Evolutionary conservation across 2,113 vertebrate species (phyloP), one percentile per base, ranked within the genome.

Genomic region (Pao palembangensis): DNA sequence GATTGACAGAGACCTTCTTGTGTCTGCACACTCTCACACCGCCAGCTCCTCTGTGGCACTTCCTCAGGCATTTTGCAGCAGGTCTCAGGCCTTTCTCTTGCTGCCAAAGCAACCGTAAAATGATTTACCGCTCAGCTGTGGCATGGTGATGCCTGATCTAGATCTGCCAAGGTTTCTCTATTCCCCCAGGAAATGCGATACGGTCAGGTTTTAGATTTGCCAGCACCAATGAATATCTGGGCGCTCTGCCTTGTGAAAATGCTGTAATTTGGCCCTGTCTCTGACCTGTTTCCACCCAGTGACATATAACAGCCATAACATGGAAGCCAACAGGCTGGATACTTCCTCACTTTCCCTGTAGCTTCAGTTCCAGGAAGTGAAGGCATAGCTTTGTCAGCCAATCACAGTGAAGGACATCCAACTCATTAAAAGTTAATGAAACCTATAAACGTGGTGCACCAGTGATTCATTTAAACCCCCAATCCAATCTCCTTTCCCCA

Each of bases 371-470:
- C 82, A 82, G 86, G 85, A 87, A 86, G 88, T 86, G 65, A 80
- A 88, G 48, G 71, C 80, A 75, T 53, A 62, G 67, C 78, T 53
- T 69, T 78, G 83, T 80, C 79, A 86, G 80, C 85, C 89, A 89
- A 89, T 91, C 80, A 69, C 71, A 59, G 76, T 71, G 88, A 90
- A 90, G 90, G 88, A 91, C 89, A 91, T 78, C 80, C 85, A 88
- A 90, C 87, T 92, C 90, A 92, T 92, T 92, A 92, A 92, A 92
- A 90, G 89, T 92, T 91, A 91, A 92, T 91, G 90, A 91, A 92
- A 90, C 88, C 91, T 90, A 92, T 90, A 92, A 91, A 92, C 82
- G 88, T 87, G 86, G 88, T 71, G 87, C 80, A 82, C 88, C 88
- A 89, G 89, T 81, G 81, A 91, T 91, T 92, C 90, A 91, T 92